A percentile compares a stretch with the other conserved stretches of the same genome.
Conservation (phyloP, 2,797 vertebrate genomes). For the Lerista edwardsae region DNA sequence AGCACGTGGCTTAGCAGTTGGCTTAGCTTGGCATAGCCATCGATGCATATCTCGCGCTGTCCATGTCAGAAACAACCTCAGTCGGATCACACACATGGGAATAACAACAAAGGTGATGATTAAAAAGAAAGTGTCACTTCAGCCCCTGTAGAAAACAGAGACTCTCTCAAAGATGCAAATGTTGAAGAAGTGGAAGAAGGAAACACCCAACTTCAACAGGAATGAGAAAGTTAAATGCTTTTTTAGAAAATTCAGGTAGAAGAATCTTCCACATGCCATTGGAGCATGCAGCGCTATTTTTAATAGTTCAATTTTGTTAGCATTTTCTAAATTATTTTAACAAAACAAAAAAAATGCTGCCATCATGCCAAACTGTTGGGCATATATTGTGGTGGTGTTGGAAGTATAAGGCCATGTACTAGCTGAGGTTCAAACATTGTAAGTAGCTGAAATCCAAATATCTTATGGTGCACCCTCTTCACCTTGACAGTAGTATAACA, state of each 20-base stretch:
- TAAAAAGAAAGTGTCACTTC: conserved; percentile 56
- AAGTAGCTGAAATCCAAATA: conserved; percentile 81
- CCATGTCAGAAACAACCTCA: conserved; percentile 68
- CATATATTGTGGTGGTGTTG: conserved; percentile 73
- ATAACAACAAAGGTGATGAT: conserved; percentile 34
- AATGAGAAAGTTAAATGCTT: conserved; percentile 66
- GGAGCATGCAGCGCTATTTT: conserved; percentile 69
- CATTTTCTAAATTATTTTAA: conserved; percentile 79
- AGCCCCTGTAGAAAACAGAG: conserved; percentile 46
- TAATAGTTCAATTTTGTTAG: conserved; percentile 76
- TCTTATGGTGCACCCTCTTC: conserved; percentile 78
- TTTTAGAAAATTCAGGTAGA: conserved; percentile 66
- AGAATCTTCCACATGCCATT: conserved; percentile 66
- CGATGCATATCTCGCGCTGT: conserved; percentile 70
- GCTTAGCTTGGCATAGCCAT: conserved; percentile 69
- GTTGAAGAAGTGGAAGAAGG: conserved; percentile 59
- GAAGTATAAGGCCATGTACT: conserved; percentile 78
- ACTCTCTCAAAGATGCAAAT: conserved; percentile 58
- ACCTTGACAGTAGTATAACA: conserved; percentile 82
- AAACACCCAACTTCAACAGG: conserved; percentile 52
- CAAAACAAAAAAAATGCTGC: conserved; percentile 60
- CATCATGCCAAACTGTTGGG: conserved; percentile 69
- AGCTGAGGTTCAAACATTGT: conserved; percentile 68
- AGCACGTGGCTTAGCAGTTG: conserved; percentile 30
- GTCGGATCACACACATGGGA: conserved; percentile 59